These are phyloP conservation scores for Adelges cooleyi DNA, from an alignment of 1,140 invertebrate species.

Conservation along the genomic window DNA sequence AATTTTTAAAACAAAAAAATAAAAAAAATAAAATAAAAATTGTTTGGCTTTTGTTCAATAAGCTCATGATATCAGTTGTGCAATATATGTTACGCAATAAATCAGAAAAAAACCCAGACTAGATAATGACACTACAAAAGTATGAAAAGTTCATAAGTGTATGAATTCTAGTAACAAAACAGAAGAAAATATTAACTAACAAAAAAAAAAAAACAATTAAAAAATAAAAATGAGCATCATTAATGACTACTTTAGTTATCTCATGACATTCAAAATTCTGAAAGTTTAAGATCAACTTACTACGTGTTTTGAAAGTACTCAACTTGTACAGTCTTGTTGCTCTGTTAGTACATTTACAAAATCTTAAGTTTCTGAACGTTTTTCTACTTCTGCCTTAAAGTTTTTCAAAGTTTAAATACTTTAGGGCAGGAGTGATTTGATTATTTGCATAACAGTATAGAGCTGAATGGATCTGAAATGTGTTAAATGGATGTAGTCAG, in stretches of 20 bases:
- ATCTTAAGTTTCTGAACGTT: constrained; percentile 36
- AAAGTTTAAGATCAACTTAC: constrained; percentile 20
- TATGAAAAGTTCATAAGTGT: neutral
- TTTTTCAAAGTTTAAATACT: constrained; percentile 86
- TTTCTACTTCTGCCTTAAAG: constrained; percentile 79
- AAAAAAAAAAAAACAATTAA: constrained; percentile 19
- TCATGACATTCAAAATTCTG: neutral
- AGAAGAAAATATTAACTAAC: constrained; percentile 21
- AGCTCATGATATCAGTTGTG: neutral
- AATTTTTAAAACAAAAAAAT: too few relatives aligned
- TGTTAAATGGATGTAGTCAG: too few relatives aligned
- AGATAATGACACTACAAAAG: constrained; percentile 27
- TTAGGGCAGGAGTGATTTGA: constrained; percentile 85
- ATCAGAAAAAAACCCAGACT: neutral
- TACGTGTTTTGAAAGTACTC: constrained; percentile 6
- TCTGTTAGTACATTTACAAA: constrained; percentile 6
- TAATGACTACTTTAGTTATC: constrained; percentile 25
- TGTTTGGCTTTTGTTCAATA: neutral
- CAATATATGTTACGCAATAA: neutral
- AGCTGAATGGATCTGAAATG: constrained; percentile 83
- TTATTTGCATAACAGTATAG: constrained; percentile 96
- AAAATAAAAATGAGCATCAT: constrained; percentile 25
- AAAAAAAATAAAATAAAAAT: too few relatives aligned
- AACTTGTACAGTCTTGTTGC: neutral
- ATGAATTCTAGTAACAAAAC: constrained; percentile 19